Base-by-base conservation (phyloP, 2,113 vertebrate genomes). In the Protobothrops mucrosquamatus region DNA sequence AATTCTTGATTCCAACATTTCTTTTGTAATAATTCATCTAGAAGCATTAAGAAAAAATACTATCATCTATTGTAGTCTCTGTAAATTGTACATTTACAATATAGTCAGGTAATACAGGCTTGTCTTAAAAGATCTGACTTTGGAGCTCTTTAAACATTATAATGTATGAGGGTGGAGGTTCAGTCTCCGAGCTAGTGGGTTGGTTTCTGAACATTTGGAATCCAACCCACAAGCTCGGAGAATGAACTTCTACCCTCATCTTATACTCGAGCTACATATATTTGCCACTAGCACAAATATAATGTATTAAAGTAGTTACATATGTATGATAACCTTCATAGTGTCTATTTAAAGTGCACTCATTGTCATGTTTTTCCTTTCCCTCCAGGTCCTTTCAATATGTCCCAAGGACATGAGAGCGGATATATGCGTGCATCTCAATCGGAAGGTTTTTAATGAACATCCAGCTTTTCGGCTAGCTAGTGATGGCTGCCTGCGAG, bases 351-450 rank as follows among this genome's bases (percentile, higher is more conserved):
- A 43, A 22, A 23, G 1, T 57, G 26, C 18, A 24, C 11, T 88
- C 18, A 51, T n/a, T 51, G 15, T 51, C 20, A 43, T 57, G 1
- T 43, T 93, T 55, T 74, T 85, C 88, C 14, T 93, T 54, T 85
- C 94, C 55, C 93, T 88, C 90, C 96, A 99, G 99, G 99, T 99
- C 48, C 98, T 99, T 46, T 99, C 98, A 14, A 99, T 99, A 96
- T 99, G 99, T 97, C 99, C 99, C 15, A 99, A 99, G 95, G 99
- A 99, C 96, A 99, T 99, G 99, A 97, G 99, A 92, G 99, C 99
- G 0, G 99, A 99, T 96, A 99, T 99, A 96, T 99, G 99, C 0
- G 99, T 99, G 92, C 99, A 99, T 94, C 98, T 99, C 90, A 99
- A 99, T 97, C 97, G 99, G 43, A 99, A 99, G 89, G 99, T 99